A percentile compares a stretch with the other conserved stretches of the same genome.
These are phyloP conservation scores for Luffia ferchaultella DNA, from an alignment of 2,888 invertebrate species.

Conservation along the genomic window DNA sequence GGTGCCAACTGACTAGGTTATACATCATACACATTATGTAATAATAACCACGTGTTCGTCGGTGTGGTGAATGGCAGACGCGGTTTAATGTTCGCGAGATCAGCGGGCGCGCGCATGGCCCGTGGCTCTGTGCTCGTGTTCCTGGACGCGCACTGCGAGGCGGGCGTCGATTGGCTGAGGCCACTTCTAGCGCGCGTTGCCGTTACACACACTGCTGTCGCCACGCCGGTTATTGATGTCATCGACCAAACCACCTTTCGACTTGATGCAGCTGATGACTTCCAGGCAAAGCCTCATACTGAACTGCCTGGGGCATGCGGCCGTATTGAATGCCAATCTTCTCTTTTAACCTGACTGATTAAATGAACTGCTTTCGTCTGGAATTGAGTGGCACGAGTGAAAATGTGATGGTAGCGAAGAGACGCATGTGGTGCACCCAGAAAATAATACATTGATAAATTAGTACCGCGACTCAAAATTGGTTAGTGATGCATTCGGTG, in stretches of 20 bases:
- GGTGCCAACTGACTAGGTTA: too few species aligned
- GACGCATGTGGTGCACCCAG: too few species aligned
- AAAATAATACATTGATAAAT: too few species aligned
- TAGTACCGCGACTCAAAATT: too few species aligned
- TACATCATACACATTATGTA: too few species aligned
- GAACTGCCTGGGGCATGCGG: conserved; percentile 2
- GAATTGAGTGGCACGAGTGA: too few species aligned
- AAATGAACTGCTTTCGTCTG: conserved; percentile 2
- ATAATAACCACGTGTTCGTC: too few species aligned
- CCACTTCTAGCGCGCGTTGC: conserved; percentile 82
- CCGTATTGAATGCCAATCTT: conserved; percentile 1
- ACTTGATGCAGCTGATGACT: conserved; percentile 31
- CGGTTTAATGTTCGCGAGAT: conserved; percentile 86
- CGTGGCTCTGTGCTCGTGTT: conserved; percentile 83
- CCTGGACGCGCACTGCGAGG: conserved; percentile 93
- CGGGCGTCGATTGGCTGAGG: conserved; percentile 82
- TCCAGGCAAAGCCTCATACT: conserved; percentile 30
- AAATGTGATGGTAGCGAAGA: too few species aligned
- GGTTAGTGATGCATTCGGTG: too few species aligned
- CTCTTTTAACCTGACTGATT: conserved; percentile 1
- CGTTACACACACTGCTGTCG: conserved; percentile 80
- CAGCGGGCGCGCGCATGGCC: conserved; percentile 87
- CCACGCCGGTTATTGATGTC: conserved; percentile 95
- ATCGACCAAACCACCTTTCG: conserved; percentile 81
- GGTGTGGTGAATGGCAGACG: too few species aligned